Conservation (phyloP, 2,797 vertebrate species). For the Buceros bicornis region DNA sequence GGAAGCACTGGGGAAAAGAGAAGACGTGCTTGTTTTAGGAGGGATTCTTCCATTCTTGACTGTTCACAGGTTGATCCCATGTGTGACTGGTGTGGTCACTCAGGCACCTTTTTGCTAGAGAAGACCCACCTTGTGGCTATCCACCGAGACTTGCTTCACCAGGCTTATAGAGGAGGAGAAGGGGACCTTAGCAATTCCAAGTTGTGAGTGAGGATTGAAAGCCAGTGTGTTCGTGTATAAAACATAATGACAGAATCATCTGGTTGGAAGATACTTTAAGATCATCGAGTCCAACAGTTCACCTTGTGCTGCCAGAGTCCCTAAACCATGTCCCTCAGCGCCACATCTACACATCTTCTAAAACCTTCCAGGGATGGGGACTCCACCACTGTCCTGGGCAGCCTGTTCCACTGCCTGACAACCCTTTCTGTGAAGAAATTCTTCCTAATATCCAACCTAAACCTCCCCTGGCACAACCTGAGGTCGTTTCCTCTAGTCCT, state of each 20-base stretch:
- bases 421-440: too few species aligned
- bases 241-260: neutral
- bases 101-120: neutral
- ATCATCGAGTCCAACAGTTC: too few species aligned
- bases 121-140: neutral
- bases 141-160: neutral
- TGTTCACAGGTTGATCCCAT: fast-evolving
- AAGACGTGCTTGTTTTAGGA: neutral
- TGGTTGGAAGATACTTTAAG: too few species aligned
- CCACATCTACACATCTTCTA: too few species aligned
- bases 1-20: neutral
- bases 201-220: neutral
- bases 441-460: too few species aligned
- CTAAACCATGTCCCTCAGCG: too few species aligned
- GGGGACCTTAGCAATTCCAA: neutral
- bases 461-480: too few species aligned
- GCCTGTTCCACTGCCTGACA: too few species aligned
- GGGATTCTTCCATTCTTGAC: neutral
- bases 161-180: neutral
- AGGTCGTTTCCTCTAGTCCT: too few species aligned
- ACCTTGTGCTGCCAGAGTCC: too few species aligned
- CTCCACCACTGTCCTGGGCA: too few species aligned
- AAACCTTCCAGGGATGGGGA: too few species aligned
- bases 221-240: neutral
- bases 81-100: fast-evolving